These are phyloP conservation scores for Saguinus imperator DNA, from an alignment of 2,113 vertebrate genomes.

Conservation along the genomic window DNA sequence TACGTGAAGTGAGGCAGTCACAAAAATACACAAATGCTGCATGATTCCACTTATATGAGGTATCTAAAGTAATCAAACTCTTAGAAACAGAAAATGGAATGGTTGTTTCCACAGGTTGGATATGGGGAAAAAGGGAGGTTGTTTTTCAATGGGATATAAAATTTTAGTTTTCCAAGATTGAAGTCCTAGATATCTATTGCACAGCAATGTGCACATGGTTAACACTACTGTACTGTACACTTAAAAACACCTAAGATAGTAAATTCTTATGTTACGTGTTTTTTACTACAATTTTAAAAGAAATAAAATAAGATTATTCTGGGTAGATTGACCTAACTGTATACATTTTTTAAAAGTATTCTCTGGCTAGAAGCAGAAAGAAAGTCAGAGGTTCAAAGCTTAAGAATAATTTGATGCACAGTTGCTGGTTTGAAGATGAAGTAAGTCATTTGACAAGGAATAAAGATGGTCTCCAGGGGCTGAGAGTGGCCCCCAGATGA, in stretches of 20 bases:
- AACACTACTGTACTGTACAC: background rate
- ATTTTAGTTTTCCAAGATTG: background rate
- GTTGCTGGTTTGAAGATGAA: background rate
- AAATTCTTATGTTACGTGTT: background rate
- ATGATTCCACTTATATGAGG: background rate
- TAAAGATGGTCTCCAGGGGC: background rate
- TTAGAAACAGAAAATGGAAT: background rate
- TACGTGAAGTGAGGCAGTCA: background rate
- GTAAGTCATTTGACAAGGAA: background rate
- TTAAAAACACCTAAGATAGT: background rate
- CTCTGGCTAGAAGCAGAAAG: background rate
- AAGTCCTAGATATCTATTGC: background rate
- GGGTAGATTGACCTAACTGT: background rate
- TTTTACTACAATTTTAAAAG: constrained; percentile 7
- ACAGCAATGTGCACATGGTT: background rate
- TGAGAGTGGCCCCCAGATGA: background rate
- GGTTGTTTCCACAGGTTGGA: background rate
- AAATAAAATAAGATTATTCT: background rate
- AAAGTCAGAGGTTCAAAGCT: constrained; percentile 10
- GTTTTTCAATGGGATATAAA: background rate
- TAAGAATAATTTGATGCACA: background rate
- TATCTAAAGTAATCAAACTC: background rate
- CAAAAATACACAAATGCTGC: background rate
- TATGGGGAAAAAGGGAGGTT: background rate
- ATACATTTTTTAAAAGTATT: background rate